A percentile compares a stretch with the other conserved stretches of the same genome.
These are phyloP conservation scores for Julus scandinavius DNA, from an alignment of 2,888 invertebrate species.

Conservation along the genomic window DNA sequence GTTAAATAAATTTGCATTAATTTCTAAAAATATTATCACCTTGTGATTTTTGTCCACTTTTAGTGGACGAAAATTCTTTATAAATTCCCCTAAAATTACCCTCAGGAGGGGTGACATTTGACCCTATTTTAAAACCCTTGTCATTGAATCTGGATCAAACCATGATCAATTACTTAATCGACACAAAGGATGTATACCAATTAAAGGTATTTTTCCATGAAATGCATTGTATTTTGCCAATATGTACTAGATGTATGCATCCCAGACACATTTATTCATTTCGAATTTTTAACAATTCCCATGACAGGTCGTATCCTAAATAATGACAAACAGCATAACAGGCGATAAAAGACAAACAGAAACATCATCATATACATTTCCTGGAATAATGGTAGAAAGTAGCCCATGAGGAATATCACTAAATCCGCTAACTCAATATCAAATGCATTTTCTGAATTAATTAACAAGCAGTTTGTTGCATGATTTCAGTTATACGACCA, in stretches of 20 bases:
- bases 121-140: no score
- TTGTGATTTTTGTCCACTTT: no score
- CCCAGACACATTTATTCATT: background rate
- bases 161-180: no score
- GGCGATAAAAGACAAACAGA: background rate
- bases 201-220: background rate
- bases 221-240: background rate
- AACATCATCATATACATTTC: background rate
- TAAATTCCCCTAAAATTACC: no score
- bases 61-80: no score
- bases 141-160: no score
- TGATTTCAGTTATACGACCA: background rate
- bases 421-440: background rate
- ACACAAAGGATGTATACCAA: no score
- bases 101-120: no score
- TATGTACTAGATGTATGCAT: background rate
- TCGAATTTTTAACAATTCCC: background rate
- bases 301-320: background rate
- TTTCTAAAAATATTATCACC: no score
- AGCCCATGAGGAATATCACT: background rate
- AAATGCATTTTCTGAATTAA: background rate
- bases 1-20: no score
- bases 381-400: background rate
- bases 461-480: background rate
- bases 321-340: background rate